phyloP scores from a whole-genome alignment of 2,797 vertebrate species.

The Micrastur ruficollis region DNA sequence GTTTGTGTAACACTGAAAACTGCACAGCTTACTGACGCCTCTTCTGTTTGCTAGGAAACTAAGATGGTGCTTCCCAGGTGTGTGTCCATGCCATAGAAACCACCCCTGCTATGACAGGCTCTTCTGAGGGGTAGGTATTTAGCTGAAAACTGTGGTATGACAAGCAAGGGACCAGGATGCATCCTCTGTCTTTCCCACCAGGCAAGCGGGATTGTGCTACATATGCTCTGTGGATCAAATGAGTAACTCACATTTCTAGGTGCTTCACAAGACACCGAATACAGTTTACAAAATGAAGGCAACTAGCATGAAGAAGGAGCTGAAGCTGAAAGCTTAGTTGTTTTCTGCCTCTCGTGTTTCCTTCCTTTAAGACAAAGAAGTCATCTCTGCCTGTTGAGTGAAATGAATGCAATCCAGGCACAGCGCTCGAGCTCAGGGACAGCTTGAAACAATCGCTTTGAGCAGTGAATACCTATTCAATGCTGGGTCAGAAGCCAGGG shows the following conservation, averaged over 20 bases:
- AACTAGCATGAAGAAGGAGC: background rate
- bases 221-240: background rate
- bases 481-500: background rate
- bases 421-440: background rate
- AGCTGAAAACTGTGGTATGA: background rate
- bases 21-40: accelerated
- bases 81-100: background rate
- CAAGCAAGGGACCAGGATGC: background rate
- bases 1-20: background rate
- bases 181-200: background rate
- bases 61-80: background rate
- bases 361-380: background rate
- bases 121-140: background rate
- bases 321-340: background rate
- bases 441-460: background rate
- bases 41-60: background rate
- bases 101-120: background rate
- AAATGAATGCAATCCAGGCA: background rate
- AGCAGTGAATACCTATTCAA: background rate
- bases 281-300: background rate
- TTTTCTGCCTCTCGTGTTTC: background rate
- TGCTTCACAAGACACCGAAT: background rate
- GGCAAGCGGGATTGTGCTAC: background rate
- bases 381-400: background rate
- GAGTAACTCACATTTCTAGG: background rate